Base-by-base conservation (phyloP, 1,140 invertebrate species). In the Drosophila chauvacae region DNA sequence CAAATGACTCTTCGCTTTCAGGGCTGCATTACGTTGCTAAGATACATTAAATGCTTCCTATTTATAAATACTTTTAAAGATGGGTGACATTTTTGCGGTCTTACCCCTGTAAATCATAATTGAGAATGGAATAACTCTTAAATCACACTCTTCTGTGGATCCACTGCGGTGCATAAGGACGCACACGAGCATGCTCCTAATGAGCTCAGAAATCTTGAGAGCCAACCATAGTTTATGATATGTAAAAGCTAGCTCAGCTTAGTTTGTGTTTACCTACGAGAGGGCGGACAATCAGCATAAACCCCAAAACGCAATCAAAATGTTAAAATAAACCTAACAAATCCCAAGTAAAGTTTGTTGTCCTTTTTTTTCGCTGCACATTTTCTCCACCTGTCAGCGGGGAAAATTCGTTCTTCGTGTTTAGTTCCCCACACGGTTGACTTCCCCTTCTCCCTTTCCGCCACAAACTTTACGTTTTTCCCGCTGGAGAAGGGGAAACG, bases 321-420 rank as follows among this genome's bases (percentile, higher is more conserved):
- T 59, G 66, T 58, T 59, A 56, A 59, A 72, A 71, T 72, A 72
- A 72, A 72, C 51, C 63, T 65, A 56, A 53, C 41, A 77, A 77
- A 77, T 77, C 71, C 61, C 61, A 18, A 33, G 47, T 58, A 77
- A 77, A 77, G 37, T 68, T 77, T 47, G 42, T 66, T 56, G 39
- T 66, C 55, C 30, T 37, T 70, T 70, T 71, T 47, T n/a, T 56
- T 48, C 26, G 33, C 42, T 71, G 30, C 57, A 65, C 47, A 77
- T 68, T 79, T 73, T 20, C 51, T 18, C 57, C 41, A 74, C 57
- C 53, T 80, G 77, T 80, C 77, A 80, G 77, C 45, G 64, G 45
- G 14, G 39, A 44, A 74, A 80, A 71, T 57, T 63, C 45, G 53
- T 57, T 44, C 53, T 28, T 45, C 35, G 56, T 70, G 50, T 42